Percentiles rank a stretch among this genome's conserved stretches.
These are phyloP conservation scores for Myotis lucifugus DNA, from an alignment of 2,113 vertebrate genomes.

Conservation along the genomic window DNA sequence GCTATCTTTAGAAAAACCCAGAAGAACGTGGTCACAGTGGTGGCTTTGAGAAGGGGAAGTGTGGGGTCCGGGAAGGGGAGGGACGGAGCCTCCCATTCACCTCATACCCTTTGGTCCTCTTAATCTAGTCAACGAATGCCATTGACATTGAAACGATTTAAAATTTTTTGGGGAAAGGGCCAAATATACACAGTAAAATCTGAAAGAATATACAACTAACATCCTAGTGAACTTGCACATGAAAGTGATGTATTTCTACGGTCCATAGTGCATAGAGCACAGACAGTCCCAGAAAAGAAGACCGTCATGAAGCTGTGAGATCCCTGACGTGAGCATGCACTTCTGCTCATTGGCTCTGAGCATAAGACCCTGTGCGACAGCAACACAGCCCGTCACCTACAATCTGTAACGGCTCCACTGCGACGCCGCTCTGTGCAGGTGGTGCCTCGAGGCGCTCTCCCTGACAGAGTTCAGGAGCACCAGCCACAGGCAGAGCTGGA, in stretches of 20 bases:
- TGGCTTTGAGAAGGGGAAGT: background rate
- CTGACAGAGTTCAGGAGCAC: background rate
- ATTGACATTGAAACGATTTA: background rate
- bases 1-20: background rate
- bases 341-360: background rate
- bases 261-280: background rate
- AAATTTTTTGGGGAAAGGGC: background rate
- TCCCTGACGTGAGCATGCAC: background rate
- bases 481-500: background rate
- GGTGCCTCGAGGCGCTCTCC: background rate
- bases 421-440: background rate
- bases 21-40: background rate
- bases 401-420: background rate
- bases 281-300: background rate
- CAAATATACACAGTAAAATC: background rate
- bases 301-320: background rate
- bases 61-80: background rate
- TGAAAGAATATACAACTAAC: background rate
- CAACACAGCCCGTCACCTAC: background rate
- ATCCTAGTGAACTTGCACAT: background rate
- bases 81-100: background rate
- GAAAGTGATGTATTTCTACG: background rate
- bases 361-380: background rate
- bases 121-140: background rate
- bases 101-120: background rate